Conservation (phyloP, 2,888 invertebrate species). For the Sicus ferrugineus region DNA sequence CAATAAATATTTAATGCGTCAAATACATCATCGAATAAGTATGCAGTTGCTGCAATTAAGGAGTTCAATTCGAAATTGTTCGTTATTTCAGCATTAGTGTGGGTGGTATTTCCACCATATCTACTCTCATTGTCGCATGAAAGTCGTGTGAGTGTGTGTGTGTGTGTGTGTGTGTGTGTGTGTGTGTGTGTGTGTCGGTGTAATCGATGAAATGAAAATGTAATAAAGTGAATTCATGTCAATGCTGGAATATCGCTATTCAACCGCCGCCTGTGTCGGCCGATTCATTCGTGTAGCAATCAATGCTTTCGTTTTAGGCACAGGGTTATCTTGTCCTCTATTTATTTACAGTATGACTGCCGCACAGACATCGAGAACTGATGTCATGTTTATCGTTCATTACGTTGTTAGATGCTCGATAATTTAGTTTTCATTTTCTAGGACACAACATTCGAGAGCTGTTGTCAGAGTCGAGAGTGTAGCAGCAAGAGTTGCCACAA, state of each 20-base stretch:
- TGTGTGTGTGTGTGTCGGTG: slow-evolving; percentile 46
- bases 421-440: slow-evolving; percentile 27
- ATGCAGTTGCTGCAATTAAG: no score
- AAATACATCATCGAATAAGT: no score
- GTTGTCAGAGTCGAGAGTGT: not conserved
- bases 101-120: not conserved
- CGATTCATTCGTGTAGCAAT: not conserved
- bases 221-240: slow-evolving; percentile 50
- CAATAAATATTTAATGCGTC: no score
- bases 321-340: slow-evolving; percentile 23
- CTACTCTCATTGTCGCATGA: not conserved
- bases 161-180: no score
- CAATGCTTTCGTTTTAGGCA: slow-evolving; percentile 24
- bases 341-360: slow-evolving; percentile 13
- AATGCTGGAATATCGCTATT: slow-evolving; percentile 29
- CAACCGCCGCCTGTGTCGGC: slow-evolving; percentile 12
- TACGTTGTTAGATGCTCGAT: not conserved
- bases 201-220: slow-evolving; percentile 45
- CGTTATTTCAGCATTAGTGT: no score
- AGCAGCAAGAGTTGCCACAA: slow-evolving; percentile 2
- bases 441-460: slow-evolving; percentile 14
- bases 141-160: no score
- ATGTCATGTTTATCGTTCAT: slow-evolving; percentile 28
- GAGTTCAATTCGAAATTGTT: no score
- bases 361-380: slow-evolving; percentile 15